These are phyloP conservation scores for Mimas tiliae DNA, from an alignment of 2,888 invertebrate genomes.

Conservation along the genomic window DNA sequence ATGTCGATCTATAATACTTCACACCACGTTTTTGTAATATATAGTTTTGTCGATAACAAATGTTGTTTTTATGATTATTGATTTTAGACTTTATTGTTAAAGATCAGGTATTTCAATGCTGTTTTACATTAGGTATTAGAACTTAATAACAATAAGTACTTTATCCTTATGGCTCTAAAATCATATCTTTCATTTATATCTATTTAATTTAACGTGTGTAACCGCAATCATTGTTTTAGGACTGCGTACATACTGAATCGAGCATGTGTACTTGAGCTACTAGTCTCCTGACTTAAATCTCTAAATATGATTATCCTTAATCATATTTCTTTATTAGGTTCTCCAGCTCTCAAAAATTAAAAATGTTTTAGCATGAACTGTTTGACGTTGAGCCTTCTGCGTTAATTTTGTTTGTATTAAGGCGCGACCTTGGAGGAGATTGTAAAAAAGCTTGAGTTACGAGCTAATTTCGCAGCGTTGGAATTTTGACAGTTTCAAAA, in stretches of 20 bases:
- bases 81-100: slow-evolving; percentile 4
- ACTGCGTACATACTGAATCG: no score
- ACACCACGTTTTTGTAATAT: slow-evolving; percentile 14
- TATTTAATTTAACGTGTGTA: no score
- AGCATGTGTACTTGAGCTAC: no score
- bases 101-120: slow-evolving; percentile 16
- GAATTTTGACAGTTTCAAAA: slow-evolving; percentile 25
- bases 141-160: background rate
- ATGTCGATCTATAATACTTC: slow-evolving; percentile 7
- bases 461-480: slow-evolving; percentile 15
- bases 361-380: no score
- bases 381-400: slow-evolving; percentile 10
- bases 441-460: slow-evolving; percentile 28
- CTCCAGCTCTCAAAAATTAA: background rate
- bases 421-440: slow-evolving; percentile 16
- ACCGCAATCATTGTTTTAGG: no score
- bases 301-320: no score
- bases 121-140: background rate
- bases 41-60: background rate
- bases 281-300: no score
- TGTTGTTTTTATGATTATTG: slow-evolving; percentile 10
- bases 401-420: background rate
- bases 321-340: background rate
- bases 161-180: background rate
- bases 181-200: background rate